Evolutionary conservation across 2,888 invertebrate genomes (phyloP).

Genomic region (Catocala fraxini): DNA sequence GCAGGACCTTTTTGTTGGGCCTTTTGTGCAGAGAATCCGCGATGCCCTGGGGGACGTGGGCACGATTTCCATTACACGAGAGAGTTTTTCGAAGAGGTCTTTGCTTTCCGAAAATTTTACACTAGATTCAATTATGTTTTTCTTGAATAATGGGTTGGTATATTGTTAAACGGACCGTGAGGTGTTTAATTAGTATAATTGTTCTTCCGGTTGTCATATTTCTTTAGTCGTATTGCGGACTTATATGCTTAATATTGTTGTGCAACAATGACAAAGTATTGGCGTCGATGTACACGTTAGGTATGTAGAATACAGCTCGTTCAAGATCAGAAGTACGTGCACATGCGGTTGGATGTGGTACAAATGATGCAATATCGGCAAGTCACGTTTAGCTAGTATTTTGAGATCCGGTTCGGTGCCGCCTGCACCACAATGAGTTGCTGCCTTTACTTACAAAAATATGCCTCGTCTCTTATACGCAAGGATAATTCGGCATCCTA

Average conservation of each 20-base stretch:
- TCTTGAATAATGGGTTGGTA: slow-evolving; percentile 28
- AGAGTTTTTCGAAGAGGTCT: slow-evolving; percentile 77
- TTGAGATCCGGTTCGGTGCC: slow-evolving; percentile 52
- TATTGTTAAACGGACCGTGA: slow-evolving; percentile 11
- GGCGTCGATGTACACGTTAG: slow-evolving; percentile 12
- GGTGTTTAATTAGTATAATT: slow-evolving; percentile 1
- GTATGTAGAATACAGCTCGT: slow-evolving; percentile 23
- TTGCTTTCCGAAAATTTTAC: slow-evolving; percentile 72
- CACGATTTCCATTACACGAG: slow-evolving; percentile 86
- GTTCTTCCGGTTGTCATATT: neutral
- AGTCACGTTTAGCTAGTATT: slow-evolving; percentile 75
- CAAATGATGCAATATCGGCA: slow-evolving; percentile 66
- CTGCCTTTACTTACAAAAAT: slow-evolving; percentile 36
- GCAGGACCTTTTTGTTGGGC: slow-evolving; percentile 85
- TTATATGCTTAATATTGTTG: neutral
- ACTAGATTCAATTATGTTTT: slow-evolving; percentile 62
- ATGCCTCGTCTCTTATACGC: slow-evolving; percentile 6
- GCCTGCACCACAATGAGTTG: slow-evolving; percentile 53
- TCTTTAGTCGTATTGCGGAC: neutral
- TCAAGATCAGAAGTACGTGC: slow-evolving; percentile 41
- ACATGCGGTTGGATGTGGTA: slow-evolving; percentile 41
- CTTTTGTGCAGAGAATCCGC: slow-evolving; percentile 83
- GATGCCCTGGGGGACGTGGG: slow-evolving; percentile 80
- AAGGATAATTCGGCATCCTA: neutral
- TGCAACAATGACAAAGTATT: slow-evolving; percentile 26